Evolutionary conservation across 2,888 invertebrate species (phyloP).

Genomic region (Pocota personata): DNA sequence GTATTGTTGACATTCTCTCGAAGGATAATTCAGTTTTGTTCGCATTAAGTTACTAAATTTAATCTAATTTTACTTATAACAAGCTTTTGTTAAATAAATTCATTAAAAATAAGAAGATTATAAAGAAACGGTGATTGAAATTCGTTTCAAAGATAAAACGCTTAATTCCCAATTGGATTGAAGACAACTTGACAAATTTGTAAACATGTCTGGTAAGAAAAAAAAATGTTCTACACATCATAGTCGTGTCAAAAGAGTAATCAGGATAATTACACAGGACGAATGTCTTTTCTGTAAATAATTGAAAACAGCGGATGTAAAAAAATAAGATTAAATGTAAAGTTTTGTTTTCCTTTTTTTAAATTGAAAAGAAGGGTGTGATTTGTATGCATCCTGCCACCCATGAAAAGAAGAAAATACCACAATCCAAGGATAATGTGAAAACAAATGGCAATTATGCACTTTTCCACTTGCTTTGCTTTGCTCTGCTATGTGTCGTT

Average conservation of each 20-base stretch:
- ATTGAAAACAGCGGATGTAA: constrained; percentile 31
- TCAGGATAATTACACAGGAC: constrained; percentile 18
- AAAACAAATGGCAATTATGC: constrained; percentile 64
- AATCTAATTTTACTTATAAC: not conserved
- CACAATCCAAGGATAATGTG: constrained; percentile 40
- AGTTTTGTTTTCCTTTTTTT: constrained; percentile 3
- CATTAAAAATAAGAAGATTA: not conserved
- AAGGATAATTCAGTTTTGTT: constrained; percentile 25
- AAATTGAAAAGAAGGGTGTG: constrained; percentile 42
- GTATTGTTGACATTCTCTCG: constrained; percentile 66
- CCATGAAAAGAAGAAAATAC: constrained; percentile 13
- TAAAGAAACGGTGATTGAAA: not conserved
- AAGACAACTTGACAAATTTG: not conserved
- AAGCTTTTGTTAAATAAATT: not conserved
- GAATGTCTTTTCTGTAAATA: constrained; percentile 1
- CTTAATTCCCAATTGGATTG: not conserved
- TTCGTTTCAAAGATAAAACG: not conserved
- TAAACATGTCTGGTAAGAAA: constrained; percentile 68
- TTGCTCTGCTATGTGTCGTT: not conserved
- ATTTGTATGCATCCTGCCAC: constrained; percentile 32
- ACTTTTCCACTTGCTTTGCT: constrained; percentile 52
- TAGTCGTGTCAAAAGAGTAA: constrained; percentile 18
- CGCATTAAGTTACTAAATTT: not conserved
- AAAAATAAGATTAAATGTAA: constrained; percentile 26
- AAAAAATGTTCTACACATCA: not conserved